Evolutionary conservation across 2,888 invertebrate genomes (phyloP).

Genomic region (Pocota personata): DNA sequence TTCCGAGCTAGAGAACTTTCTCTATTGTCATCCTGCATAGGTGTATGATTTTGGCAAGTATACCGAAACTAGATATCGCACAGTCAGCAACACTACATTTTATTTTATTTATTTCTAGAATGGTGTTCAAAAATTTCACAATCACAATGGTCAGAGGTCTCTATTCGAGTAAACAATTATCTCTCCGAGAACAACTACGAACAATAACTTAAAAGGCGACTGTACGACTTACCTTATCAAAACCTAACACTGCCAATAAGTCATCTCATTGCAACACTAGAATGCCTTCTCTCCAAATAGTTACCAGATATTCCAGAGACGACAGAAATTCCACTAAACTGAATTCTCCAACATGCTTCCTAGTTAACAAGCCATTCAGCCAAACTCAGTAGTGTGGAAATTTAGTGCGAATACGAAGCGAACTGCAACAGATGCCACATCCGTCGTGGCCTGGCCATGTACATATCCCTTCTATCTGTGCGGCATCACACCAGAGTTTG

Average conservation of each 20-base stretch:
- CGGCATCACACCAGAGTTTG: constrained; percentile 41
- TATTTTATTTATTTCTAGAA: too few species aligned
- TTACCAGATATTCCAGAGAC: neutral
- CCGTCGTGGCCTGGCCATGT: constrained; percentile 19
- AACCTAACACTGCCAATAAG: neutral
- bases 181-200: too few species aligned
- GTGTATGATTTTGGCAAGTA: too few species aligned
- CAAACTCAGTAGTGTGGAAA: neutral
- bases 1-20: too few species aligned
- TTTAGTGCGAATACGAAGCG: neutral
- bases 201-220: too few species aligned
- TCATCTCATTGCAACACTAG: neutral
- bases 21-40: too few species aligned
- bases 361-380: constrained; percentile 5
- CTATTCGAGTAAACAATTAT: too few species aligned
- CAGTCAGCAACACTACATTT: too few species aligned
- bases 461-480: constrained; percentile 8
- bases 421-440: constrained; percentile 40
- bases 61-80: too few species aligned
- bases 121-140: too few species aligned
- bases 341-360: neutral
- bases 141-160: too few species aligned
- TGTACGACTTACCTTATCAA: too few species aligned
- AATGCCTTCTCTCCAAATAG: neutral
- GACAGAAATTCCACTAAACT: neutral